Conservation (phyloP, 2,888 invertebrate species). For the Metellina segmentata region DNA sequence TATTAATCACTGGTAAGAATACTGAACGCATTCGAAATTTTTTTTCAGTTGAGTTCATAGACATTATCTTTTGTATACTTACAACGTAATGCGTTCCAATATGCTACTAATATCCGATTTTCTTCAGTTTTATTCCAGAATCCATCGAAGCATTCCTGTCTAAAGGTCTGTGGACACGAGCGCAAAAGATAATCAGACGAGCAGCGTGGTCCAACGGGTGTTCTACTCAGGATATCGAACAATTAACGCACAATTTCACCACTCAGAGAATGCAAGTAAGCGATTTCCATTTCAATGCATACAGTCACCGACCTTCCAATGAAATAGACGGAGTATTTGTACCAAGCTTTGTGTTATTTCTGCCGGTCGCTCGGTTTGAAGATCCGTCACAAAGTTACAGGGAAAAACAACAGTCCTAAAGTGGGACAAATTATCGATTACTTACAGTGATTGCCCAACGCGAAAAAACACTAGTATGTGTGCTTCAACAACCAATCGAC, state of each 20-base stretch:
- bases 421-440: too few relatives aligned
- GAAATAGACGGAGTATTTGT: too few relatives aligned
- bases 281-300: neutral
- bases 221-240: constrained; percentile 35
- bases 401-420: too few relatives aligned
- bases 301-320: too few relatives aligned
- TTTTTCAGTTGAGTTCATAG: neutral
- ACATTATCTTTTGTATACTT: too few relatives aligned
- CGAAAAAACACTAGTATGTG: too few relatives aligned
- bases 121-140: constrained; percentile 51
- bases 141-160: constrained; percentile 10
- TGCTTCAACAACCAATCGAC: neutral
- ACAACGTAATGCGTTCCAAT: too few relatives aligned
- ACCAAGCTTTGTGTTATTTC: neutral
- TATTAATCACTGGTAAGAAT: neutral
- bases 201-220: constrained; percentile 64
- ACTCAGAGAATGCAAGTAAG: constrained; percentile 25
- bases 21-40: neutral
- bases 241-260: constrained; percentile 15
- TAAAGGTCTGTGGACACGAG: constrained; percentile 7
- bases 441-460: too few relatives aligned
- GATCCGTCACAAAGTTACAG: too few relatives aligned
- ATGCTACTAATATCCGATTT: too few relatives aligned
- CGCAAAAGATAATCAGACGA: constrained; percentile 27
- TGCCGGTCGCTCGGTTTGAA: too few relatives aligned